These are phyloP conservation scores for Muscicapa comitata DNA, from an alignment of 2,797 vertebrate genomes.

Conservation along the genomic window DNA sequence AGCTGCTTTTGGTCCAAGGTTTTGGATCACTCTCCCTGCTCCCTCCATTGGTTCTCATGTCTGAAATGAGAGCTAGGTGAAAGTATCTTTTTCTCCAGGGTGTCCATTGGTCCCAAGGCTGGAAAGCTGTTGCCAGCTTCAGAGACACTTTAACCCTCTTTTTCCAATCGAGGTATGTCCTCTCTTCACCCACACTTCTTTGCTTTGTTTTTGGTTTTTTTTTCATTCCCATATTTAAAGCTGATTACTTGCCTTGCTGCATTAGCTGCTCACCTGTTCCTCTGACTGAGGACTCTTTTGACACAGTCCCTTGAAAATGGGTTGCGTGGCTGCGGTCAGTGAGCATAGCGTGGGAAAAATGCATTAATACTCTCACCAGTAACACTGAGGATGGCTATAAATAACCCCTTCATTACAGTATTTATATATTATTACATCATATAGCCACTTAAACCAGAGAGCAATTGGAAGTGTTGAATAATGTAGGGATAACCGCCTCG, in stretches of 20 bases:
- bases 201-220: neutral
- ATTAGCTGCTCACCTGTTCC: neutral
- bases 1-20: neutral
- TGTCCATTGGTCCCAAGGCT: neutral
- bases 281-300: neutral
- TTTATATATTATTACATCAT: constrained; percentile 72
- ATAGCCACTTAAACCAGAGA: constrained; percentile 56
- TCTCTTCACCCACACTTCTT: neutral
- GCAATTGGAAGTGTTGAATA: constrained; percentile 67
- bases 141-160: neutral
- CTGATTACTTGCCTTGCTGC: neutral
- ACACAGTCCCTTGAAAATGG: neutral
- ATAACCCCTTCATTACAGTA: constrained; percentile 65
- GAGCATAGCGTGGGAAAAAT: constrained; percentile 61
- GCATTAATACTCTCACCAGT: constrained; percentile 59
- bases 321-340: neutral
- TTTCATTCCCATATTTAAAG: neutral
- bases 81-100: neutral
- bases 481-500: constrained; percentile 51
- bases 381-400: constrained; percentile 36
- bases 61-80: neutral
- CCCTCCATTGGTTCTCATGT: neutral
- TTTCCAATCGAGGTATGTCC: neutral
- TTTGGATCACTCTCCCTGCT: neutral
- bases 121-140: neutral